These are phyloP conservation scores for Zophobas morio DNA, from an alignment of 1,140 invertebrate genomes.

Conservation along the genomic window DNA sequence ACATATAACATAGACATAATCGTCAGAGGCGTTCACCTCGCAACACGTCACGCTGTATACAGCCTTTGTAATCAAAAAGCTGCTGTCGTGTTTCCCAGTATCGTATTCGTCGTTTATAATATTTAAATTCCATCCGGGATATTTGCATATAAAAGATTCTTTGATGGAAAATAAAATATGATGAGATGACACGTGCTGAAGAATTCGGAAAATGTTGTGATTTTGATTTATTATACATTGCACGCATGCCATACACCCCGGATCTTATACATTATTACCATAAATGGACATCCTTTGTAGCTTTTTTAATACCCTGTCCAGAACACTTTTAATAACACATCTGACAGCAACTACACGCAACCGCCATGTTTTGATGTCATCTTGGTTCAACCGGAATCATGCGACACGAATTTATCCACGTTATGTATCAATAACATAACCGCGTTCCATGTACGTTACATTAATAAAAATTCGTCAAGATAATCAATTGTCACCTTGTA, in stretches of 20 bases:
- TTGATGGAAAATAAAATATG: conserved; percentile 14
- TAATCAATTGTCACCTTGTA: conserved; percentile 6
- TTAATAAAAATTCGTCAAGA: conserved; percentile 1
- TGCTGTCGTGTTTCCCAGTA: conserved; percentile 9
- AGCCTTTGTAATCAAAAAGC: conserved; percentile 19
- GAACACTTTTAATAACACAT: conserved; percentile 29
- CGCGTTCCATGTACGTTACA: background rate
- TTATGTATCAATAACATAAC: background rate
- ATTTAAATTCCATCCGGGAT: conserved; percentile 20
- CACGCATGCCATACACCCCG: background rate
- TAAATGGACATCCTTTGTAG: conserved; percentile 11
- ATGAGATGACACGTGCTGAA: conserved; percentile 16
- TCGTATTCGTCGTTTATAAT: conserved; percentile 25
- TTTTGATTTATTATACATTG: conserved; percentile 12
- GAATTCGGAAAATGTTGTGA: conserved; percentile 13
- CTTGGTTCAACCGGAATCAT: conserved; percentile 4
- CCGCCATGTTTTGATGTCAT: conserved; percentile 23
- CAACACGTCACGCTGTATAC: conserved; percentile 10
- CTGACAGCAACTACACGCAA: conserved; percentile 20
- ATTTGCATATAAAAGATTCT: conserved; percentile 35
- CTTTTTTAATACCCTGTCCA: conserved; percentile 13
- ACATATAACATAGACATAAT: background rate
- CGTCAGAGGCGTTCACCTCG: conserved; percentile 2
- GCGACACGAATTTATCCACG: background rate
- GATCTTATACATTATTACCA: conserved; percentile 7